Evolutionary conservation across 2,888 invertebrate species (phyloP).

Genomic region (Drosophila tripunctata): DNA sequence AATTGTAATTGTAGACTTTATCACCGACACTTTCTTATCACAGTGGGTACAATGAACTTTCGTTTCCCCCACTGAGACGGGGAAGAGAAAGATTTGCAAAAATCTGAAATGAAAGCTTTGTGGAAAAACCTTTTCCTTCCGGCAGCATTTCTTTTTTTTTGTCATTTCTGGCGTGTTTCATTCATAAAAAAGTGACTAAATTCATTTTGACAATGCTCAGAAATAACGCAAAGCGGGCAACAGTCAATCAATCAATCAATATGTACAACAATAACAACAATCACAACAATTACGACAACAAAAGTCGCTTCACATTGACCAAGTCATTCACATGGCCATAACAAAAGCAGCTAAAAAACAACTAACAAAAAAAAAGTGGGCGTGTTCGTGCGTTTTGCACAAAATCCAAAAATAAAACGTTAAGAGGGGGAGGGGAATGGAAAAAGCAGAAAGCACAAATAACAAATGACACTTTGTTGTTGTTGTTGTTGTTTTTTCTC

Average conservation of each 20-base stretch:
- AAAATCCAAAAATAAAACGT: conserved; percentile 31
- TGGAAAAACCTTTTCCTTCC: conserved; percentile 57
- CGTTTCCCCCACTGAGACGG: neutral
- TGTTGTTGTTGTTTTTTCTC: neutral
- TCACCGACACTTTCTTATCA: conserved; percentile 7
- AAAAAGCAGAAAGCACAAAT: neutral
- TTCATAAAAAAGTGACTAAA: conserved; percentile 44
- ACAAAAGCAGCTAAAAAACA: conserved; percentile 18
- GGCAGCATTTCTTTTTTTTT: conserved; percentile 36
- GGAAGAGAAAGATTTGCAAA: conserved; percentile 17
- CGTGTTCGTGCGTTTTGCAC: conserved; percentile 36
- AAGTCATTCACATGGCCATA: conserved; percentile 53
- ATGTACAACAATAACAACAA: too few relatives aligned
- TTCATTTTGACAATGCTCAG: conserved; percentile 30
- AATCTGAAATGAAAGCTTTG: conserved; percentile 36
- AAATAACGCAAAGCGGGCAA: conserved; percentile 5
- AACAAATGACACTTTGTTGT: conserved; percentile 31
- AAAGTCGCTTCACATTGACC: conserved; percentile 31
- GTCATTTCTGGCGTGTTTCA: conserved; percentile 54
- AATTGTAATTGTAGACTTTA: neutral
- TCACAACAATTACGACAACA: conserved; percentile 20
- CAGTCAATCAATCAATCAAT: conserved; percentile 39
- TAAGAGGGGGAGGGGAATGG: too few relatives aligned
- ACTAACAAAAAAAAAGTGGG: conserved; percentile 28
- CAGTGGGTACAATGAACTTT: conserved; percentile 1